These are phyloP conservation scores for Zygothrica quintamaculata DNA, from an alignment of 2,888 invertebrate genomes.

Conservation along the genomic window DNA sequence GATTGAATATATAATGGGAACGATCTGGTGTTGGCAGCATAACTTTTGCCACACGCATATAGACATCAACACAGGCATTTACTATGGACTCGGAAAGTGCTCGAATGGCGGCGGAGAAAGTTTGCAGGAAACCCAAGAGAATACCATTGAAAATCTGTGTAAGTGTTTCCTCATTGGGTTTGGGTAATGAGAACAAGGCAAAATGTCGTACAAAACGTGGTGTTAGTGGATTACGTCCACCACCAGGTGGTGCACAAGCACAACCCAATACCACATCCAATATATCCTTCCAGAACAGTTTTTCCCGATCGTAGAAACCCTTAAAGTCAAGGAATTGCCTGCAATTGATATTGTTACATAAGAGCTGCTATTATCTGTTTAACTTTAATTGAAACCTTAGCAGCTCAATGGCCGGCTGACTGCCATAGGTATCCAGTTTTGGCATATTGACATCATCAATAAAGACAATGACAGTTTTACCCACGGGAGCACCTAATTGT, in stretches of 20 bases:
- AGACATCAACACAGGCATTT: slow-evolving; percentile 93
- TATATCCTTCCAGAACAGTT: slow-evolving; percentile 95
- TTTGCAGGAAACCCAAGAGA: slow-evolving; percentile 87
- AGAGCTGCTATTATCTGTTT: too few relatives aligned
- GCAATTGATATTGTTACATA: slow-evolving; percentile 11
- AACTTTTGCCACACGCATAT: slow-evolving; percentile 90
- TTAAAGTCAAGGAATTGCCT: slow-evolving; percentile 84
- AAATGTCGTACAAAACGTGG: slow-evolving; percentile 93
- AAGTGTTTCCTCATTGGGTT: slow-evolving; percentile 87
- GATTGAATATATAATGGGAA: slow-evolving; percentile 96
- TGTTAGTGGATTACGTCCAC: slow-evolving; percentile 93
- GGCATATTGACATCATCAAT: slow-evolving; percentile 98
- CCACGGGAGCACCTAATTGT: slow-evolving; percentile 92
- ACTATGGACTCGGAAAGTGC: slow-evolving; percentile 90
- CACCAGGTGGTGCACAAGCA: slow-evolving; percentile 96
- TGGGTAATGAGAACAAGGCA: slow-evolving; percentile 92
- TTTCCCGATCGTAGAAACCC: slow-evolving; percentile 95
- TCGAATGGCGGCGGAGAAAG: slow-evolving; percentile 90
- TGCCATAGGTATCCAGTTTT: slow-evolving; percentile 92
- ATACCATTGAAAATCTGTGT: slow-evolving; percentile 83
- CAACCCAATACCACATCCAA: slow-evolving; percentile 93
- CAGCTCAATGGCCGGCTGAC: slow-evolving; percentile 96
- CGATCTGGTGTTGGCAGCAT: slow-evolving; percentile 96
- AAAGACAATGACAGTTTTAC: slow-evolving; percentile 93
- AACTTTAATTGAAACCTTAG: slow-evolving; percentile 86